phyloP scores from a whole-genome alignment of 1,140 invertebrate species.

The Tenebrio molitor region DNA sequence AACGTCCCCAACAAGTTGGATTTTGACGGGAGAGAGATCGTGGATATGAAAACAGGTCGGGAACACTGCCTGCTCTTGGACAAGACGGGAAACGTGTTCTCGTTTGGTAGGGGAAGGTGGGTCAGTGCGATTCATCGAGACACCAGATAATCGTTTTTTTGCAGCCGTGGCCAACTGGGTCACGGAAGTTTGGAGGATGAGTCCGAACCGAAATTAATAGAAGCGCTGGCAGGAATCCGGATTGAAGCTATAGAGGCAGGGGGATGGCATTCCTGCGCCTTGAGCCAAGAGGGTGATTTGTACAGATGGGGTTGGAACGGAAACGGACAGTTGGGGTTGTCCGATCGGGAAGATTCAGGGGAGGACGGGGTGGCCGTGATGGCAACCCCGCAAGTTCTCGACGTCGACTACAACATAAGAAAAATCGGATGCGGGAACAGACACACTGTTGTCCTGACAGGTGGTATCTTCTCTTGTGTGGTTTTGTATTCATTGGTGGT shows the following conservation, averaged over 20 bases:
- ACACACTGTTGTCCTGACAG: constrained; percentile 74
- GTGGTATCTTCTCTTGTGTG: constrained; percentile 60
- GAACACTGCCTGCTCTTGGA: constrained; percentile 84
- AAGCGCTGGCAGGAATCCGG: constrained; percentile 81
- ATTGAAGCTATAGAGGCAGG: constrained; percentile 79
- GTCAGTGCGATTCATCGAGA: constrained; percentile 34
- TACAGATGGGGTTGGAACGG: constrained; percentile 96
- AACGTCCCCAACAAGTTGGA: constrained; percentile 73
- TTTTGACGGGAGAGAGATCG: constrained; percentile 69
- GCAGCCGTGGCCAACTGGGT: constrained; percentile 88
- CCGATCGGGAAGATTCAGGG: constrained; percentile 54
- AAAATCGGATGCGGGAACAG: constrained; percentile 77
- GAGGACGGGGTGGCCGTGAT: constrained; percentile 54
- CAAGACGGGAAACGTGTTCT: constrained; percentile 79
- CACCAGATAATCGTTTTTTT: constrained; percentile 51
- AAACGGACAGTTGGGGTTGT: constrained; percentile 83
- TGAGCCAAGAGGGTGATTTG: constrained; percentile 83
- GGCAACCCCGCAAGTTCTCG: constrained; percentile 63
- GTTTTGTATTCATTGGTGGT: too few species aligned
- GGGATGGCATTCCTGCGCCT: constrained; percentile 87
- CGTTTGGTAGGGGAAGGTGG: constrained; percentile 86
- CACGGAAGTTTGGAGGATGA: constrained; percentile 77
- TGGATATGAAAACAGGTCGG: constrained; percentile 80
- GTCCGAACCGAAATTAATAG: constrained; percentile 74
- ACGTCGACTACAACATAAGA: constrained; percentile 68